Conservation (phyloP, 2,888 invertebrate species). For the Timandra comae region DNA sequence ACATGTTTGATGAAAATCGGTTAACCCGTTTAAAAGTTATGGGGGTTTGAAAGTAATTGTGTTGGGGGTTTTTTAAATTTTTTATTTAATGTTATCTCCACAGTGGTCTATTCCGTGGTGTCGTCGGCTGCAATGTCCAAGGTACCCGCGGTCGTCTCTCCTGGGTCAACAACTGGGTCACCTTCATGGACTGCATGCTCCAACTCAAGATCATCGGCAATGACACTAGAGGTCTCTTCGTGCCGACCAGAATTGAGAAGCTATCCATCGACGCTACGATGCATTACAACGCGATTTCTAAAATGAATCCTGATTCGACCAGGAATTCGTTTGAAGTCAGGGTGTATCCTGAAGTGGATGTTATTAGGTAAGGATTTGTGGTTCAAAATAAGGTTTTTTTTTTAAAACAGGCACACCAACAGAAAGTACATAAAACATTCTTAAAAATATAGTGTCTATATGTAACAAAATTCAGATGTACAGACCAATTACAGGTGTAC, state of each 20-base stretch:
- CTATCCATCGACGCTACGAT: constrained; percentile 81
- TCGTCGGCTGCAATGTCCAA: constrained; percentile 70
- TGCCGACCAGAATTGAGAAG: constrained; percentile 85
- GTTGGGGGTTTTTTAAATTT: too few relatives aligned
- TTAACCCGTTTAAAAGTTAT: too few relatives aligned
- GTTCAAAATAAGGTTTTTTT: too few relatives aligned
- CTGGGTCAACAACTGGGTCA: constrained; percentile 91
- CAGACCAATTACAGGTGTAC: too few relatives aligned
- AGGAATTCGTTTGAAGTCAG: constrained; percentile 65
- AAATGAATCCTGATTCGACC: constrained; percentile 61
- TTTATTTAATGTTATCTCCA: too few relatives aligned
- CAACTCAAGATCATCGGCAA: constrained; percentile 86
- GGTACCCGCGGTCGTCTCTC: constrained; percentile 70
- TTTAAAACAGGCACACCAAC: too few relatives aligned
- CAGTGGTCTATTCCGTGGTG: constrained; percentile 78
- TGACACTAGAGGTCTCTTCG: constrained; percentile 81
- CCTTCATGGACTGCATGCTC: constrained; percentile 92
- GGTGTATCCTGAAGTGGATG: constrained; percentile 65
- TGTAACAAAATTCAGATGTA: too few relatives aligned
- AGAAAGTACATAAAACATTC: too few relatives aligned
- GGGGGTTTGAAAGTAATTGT: too few relatives aligned
- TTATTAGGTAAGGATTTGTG: constrained; percentile 57
- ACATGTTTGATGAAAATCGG: too few relatives aligned
- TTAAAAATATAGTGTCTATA: too few relatives aligned
- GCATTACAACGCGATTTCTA: constrained; percentile 71